These are phyloP conservation scores for Aurelia sp. DNA, from an alignment of 30 jellyfish, hydroid and myxozoan genomes.

Conservation along the genomic window DNA sequence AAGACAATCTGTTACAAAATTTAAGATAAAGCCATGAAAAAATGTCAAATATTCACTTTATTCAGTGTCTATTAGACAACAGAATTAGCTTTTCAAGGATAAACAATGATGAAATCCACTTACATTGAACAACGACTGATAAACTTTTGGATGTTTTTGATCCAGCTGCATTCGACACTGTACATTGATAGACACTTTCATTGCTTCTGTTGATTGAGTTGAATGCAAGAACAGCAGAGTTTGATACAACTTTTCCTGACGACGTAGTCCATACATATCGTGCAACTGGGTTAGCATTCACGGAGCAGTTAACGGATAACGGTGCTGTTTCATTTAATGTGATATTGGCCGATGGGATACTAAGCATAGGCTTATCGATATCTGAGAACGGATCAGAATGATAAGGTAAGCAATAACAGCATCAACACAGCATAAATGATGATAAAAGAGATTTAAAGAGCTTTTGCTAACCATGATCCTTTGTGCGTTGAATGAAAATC, in stretches of 20 bases:
- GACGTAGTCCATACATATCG: slow-evolving; percentile 6
- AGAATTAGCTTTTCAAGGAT: too few relatives aligned
- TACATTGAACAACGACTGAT: too few relatives aligned
- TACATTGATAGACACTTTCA: slow-evolving; percentile 31
- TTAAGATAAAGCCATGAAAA: too few relatives aligned
- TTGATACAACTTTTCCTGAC: slow-evolving; percentile 33
- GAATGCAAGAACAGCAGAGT: slow-evolving; percentile 17
- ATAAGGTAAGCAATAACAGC: too few relatives aligned
- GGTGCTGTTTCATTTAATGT: not conserved
- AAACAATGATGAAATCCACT: too few relatives aligned
- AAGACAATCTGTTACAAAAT: too few relatives aligned
- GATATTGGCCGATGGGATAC: not conserved
- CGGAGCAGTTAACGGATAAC: slow-evolving; percentile 14
- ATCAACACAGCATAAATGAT: too few relatives aligned
- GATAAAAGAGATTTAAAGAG: too few relatives aligned
- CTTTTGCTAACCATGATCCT: too few relatives aligned
- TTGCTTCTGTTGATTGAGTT: slow-evolving; percentile 14
- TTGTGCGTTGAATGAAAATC: too few relatives aligned
- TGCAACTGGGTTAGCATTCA: slow-evolving; percentile 27
- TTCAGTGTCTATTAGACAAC: too few relatives aligned
- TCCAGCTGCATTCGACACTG: slow-evolving; percentile 49
- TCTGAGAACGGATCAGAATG: not conserved
- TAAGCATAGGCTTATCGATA: slow-evolving; percentile 47
- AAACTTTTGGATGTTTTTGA: not conserved
- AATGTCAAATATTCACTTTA: too few relatives aligned